A percentile compares a stretch with the other conserved stretches of the same genome.
Evolutionary conservation across 53 echinoderm and acorn worm genomes (phyloP).

Genomic region (Paracentrotus lividus): DNA sequence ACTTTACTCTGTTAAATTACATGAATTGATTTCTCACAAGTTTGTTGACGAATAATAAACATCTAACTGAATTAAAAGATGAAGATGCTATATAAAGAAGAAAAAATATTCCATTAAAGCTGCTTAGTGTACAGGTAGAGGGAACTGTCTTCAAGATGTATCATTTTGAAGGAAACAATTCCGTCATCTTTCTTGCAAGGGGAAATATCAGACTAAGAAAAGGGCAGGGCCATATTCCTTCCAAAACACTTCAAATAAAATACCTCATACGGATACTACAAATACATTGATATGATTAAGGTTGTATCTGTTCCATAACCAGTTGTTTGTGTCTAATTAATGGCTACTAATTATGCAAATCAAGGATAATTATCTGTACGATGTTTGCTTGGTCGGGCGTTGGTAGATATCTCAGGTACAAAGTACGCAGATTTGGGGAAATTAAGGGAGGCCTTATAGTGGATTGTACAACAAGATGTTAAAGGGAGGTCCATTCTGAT

Average conservation of each 20-base stretch:
- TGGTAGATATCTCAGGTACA: constrained; percentile 10
- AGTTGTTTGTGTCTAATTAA: constrained; percentile 55
- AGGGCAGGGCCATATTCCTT: not conserved
- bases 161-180: not conserved
- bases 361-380: constrained; percentile 36
- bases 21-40: too few species aligned
- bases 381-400: constrained; percentile 33
- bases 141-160: not conserved
- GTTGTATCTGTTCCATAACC: constrained; percentile 7
- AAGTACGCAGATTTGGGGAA: not conserved
- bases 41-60: too few species aligned
- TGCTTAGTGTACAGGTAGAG: too few species aligned
- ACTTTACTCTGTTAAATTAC: too few species aligned
- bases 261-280: not conserved
- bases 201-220: not conserved
- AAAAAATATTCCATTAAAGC: too few species aligned
- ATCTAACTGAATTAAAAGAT: too few species aligned
- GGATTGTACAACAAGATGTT: too few species aligned
- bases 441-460: not conserved
- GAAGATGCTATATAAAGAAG: too few species aligned
- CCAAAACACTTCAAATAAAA: constrained; percentile 5
- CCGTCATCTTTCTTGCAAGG: not conserved
- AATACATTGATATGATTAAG: not conserved
- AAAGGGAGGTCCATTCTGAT: too few species aligned
- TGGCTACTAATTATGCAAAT: constrained; percentile 58